Percentiles rank a stretch among this genome's conserved stretches.
Conservation (phyloP, 1,140 invertebrate species). For the Drosophila rufa region DNA sequence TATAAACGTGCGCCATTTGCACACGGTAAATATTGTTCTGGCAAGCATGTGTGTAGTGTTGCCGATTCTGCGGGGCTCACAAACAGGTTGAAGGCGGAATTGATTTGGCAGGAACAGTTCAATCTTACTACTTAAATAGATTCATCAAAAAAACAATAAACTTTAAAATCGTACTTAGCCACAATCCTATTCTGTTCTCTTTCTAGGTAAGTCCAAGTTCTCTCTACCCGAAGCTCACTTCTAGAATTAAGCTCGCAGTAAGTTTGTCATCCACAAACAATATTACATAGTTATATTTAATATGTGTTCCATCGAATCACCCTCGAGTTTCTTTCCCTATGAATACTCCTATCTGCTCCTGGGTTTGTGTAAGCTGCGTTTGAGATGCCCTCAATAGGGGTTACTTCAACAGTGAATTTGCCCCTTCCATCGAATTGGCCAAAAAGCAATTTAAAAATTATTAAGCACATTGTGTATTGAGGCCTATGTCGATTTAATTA, state of each 20-base stretch:
- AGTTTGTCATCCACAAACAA: constrained; percentile 62
- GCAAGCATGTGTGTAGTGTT: constrained; percentile 17
- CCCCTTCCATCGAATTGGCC: constrained; percentile 25
- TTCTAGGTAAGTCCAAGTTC: constrained; percentile 64
- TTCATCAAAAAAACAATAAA: background rate
- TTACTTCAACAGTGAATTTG: constrained; percentile 8
- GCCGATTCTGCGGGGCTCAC: background rate
- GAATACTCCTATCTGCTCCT: background rate
- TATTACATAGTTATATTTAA: constrained; percentile 5
- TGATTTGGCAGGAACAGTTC: constrained; percentile 13
- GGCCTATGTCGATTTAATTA: constrained; percentile 78
- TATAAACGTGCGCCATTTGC: constrained; percentile 72
- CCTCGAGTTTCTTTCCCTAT: constrained; percentile 3
- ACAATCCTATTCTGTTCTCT: background rate
- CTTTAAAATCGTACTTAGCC: constrained; percentile 8
- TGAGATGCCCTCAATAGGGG: constrained; percentile 17
- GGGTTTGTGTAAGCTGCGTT: constrained; percentile 13
- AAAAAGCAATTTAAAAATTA: constrained; percentile 55
- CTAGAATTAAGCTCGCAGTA: constrained; percentile 67
- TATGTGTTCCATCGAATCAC: constrained; percentile 6
- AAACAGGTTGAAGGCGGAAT: constrained; percentile 5
- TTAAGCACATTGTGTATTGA: constrained; percentile 56
- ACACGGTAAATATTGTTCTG: constrained; percentile 65
- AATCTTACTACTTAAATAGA: background rate
- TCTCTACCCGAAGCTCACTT: constrained; percentile 8